A percentile compares a stretch with the other conserved stretches of the same genome.
Conservation (phyloP, 2,113 vertebrate genomes). For the Platysternon megacephalum region DNA sequence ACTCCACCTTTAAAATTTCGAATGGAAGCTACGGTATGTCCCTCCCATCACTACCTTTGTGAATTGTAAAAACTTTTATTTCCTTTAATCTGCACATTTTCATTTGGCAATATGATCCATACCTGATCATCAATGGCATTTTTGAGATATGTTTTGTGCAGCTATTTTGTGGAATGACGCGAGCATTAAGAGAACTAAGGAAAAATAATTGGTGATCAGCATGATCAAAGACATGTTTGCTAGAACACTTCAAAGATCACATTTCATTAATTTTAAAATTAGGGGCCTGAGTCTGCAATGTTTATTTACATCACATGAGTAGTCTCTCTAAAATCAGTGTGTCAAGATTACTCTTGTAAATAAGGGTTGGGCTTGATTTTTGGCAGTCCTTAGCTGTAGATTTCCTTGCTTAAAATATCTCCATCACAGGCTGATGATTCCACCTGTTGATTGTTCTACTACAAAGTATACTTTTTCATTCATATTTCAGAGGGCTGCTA, state of each 20-base stretch:
- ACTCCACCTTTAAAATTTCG: conserved; percentile 23
- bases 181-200: background rate
- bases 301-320: conserved; percentile 53
- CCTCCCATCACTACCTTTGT: background rate
- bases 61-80: background rate
- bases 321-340: conserved; percentile 46
- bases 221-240: background rate
- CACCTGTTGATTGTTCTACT: conserved; percentile 25
- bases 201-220: background rate
- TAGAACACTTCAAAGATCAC: background rate
- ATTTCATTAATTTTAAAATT: background rate
- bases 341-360: conserved; percentile 56
- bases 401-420: background rate
- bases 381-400: conserved; percentile 25
- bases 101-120: background rate
- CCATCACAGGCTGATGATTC: background rate
- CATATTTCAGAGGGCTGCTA: background rate
- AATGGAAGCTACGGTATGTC: background rate
- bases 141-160: background rate
- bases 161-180: background rate
- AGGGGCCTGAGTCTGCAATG: background rate
- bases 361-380: conserved; percentile 56
- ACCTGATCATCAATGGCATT: background rate
- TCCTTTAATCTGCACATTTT: background rate
- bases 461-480: background rate